These are phyloP conservation scores for Sialis fuliginosa DNA, from an alignment of 2,888 invertebrate genomes.

Conservation along the genomic window DNA sequence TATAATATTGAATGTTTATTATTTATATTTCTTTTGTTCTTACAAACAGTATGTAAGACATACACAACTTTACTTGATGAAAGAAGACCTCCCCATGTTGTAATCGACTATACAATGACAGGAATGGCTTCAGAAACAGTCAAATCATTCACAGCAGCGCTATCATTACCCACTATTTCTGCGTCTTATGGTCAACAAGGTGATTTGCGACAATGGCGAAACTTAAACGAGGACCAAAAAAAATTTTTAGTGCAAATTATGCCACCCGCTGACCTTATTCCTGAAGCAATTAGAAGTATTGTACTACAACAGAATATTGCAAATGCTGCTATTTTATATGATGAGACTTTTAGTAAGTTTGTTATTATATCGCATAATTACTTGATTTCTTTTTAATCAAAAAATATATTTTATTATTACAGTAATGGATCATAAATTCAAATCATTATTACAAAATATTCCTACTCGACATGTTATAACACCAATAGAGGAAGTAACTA, in stretches of 20 bases:
- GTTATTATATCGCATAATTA: not conserved
- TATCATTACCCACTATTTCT: slow-evolving; percentile 67
- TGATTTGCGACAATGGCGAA: slow-evolving; percentile 68
- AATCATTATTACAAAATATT: slow-evolving; percentile 74
- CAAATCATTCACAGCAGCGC: slow-evolving; percentile 62
- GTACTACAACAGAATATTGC: slow-evolving; percentile 71
- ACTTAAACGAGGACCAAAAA: slow-evolving; percentile 46
- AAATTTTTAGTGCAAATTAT: slow-evolving; percentile 66
- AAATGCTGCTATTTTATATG: slow-evolving; percentile 82
- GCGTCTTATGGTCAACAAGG: slow-evolving; percentile 74
- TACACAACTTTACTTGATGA: slow-evolving; percentile 46
- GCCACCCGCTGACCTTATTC: slow-evolving; percentile 72
- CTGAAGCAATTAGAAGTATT: slow-evolving; percentile 66
- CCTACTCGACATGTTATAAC: slow-evolving; percentile 80
- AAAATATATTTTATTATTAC: slow-evolving; percentile 12
- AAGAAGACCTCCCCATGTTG: slow-evolving; percentile 54
- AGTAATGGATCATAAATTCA: slow-evolving; percentile 91
- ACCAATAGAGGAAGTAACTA: slow-evolving; percentile 33
- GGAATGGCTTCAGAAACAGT: slow-evolving; percentile 71
- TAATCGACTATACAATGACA: slow-evolving; percentile 66
- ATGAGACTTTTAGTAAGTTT: slow-evolving; percentile 59
- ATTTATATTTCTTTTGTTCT: slow-evolving; percentile 1
- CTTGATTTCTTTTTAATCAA: slow-evolving; percentile 5
- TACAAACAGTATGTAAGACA: slow-evolving; percentile 46
- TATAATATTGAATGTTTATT: not conserved